Percentiles rank a stretch among this genome's conserved stretches.
These are phyloP conservation scores for Lytechinus variegatus DNA, from an alignment of 35 echinoderm and acorn worm species.

Conservation along the genomic window DNA sequence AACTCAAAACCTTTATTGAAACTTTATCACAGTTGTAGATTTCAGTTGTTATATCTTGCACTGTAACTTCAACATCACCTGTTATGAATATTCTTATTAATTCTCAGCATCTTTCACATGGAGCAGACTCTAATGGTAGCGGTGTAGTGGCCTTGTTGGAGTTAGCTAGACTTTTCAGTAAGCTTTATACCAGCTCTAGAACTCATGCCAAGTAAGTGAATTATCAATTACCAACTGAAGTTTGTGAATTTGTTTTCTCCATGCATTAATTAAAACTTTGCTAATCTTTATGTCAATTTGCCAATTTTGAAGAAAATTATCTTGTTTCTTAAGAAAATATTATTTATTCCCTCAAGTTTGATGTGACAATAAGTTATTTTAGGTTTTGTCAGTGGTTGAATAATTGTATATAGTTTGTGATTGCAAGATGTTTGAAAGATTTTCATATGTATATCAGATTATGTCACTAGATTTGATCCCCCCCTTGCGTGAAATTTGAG, in stretches of 20 bases:
- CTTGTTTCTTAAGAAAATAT: no score
- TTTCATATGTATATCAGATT: no score
- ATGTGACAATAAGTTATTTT: neutral
- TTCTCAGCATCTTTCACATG: conserved; percentile 84
- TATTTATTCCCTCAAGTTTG: neutral
- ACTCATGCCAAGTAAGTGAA: conserved; percentile 94
- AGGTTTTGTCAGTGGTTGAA: neutral
- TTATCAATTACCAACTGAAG: no score
- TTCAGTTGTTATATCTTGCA: no score
- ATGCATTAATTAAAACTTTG: neutral
- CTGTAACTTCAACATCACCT: no score
- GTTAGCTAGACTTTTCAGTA: conserved; percentile 87
- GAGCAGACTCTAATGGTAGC: conserved; percentile 97
- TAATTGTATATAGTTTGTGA: neutral
- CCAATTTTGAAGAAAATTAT: neutral
- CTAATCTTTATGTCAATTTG: neutral
- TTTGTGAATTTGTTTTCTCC: no score
- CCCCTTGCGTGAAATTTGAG: no score
- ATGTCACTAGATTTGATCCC: no score
- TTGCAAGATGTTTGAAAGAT: no score
- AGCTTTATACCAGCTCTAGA: conserved; percentile 90
- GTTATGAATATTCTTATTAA: no score
- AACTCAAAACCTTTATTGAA: no score
- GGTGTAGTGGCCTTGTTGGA: conserved; percentile 93
- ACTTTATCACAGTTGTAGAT: no score